Base-by-base conservation (phyloP, 2,113 vertebrate genomes). In the Rhinogobius similis region DNA sequence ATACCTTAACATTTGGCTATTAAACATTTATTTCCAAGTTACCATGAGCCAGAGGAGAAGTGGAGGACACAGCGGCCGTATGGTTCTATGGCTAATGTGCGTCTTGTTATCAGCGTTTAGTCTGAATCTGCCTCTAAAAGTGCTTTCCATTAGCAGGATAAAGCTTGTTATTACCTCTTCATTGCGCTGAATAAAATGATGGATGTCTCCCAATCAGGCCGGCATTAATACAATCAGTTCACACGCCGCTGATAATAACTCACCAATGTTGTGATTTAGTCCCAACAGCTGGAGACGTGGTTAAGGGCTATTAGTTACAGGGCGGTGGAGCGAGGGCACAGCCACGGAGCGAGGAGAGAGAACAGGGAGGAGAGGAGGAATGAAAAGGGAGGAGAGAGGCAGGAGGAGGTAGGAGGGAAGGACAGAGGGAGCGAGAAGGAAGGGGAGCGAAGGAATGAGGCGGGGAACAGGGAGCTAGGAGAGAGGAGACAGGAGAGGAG, bases 251-350 rank as follows among this genome's bases (percentile, higher is more conserved):
- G 79, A 87, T 86, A 86, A 89, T 87, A 88, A 89, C 68, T 89
- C 87, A 73, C 84, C 82, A 88, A 86, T 88, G 86, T 88, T 90
- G 84, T 86, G 89, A 87, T 86, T 87, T 75, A 79, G 82, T 89
- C 79, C 79, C 86, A 77, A 82, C 89, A 90, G 89, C 87, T 88
- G 87, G 84, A 70, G 77, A 81, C 58, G 76, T 32, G 10, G 84
- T 89, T 83, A 82, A 84, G 87, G 77, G 82, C 86, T 82, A 90
- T 90, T 90, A 90, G 83, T 82, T 82, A 79, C 78, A 50, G 48
- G 63, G 72, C 70, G 65, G 61, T n/a, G 72, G 73, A 64, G 68
- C 14, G 65, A 70, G 43, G 5, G n/a, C 2, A 14, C 52, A 68
- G 68, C n/a, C 14, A 29, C 53, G n/a, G 58, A 62, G 58, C 50